Evolutionary conservation across 2,797 vertebrate species (phyloP), one percentile per base, ranked within the genome.

Genomic region (Clarias platycephalus): DNA sequence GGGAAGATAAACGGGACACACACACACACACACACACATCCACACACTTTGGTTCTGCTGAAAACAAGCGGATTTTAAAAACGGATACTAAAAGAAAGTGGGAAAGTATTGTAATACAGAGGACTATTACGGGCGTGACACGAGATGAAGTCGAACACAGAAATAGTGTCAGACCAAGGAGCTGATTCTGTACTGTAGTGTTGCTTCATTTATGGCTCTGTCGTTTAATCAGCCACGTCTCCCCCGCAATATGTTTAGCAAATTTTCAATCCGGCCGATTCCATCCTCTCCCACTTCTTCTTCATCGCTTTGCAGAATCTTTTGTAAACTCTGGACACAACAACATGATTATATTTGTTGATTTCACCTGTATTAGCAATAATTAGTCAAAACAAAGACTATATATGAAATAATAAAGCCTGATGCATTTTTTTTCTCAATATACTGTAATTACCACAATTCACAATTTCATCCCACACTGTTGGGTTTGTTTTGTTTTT

Each of bases 301-400:
- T 67, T 78, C n/a, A 3, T 37, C 0, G 26, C 37, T 62, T 57
- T 53, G 28, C 60, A 60, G 49, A 67, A 68, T 18, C 58, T 5
- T 55, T 79, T 31, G 9, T 53, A 37, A 79, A 26, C 34, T 79
- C 79, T 85, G 83, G 77, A 64, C 60, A 53, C 90, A 88, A 86
- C 82, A 79, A 81, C 89, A 81, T 88, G 87, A 24, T 92, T 88
- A 89, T 88, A 87, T 90, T 87, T 88, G 89, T 88, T 92, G 90
- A 88, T 85, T 90, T 92, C 87, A 90, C 86, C 93, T 89, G 92
- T 91, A 93, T 93, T 92, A 92, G 90, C 89, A 92, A 93, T 92
- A 94, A 94, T 94, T 92, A 93, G 94, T 95, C 92, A 92, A 93
- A 95, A 93, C 93, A 94, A 95, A 93, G 91, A 93, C 90, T 92